Percentiles rank a stretch among this genome's conserved stretches.
Conservation (phyloP, 2,113 vertebrate genomes). For the Agapornis roseicollis region DNA sequence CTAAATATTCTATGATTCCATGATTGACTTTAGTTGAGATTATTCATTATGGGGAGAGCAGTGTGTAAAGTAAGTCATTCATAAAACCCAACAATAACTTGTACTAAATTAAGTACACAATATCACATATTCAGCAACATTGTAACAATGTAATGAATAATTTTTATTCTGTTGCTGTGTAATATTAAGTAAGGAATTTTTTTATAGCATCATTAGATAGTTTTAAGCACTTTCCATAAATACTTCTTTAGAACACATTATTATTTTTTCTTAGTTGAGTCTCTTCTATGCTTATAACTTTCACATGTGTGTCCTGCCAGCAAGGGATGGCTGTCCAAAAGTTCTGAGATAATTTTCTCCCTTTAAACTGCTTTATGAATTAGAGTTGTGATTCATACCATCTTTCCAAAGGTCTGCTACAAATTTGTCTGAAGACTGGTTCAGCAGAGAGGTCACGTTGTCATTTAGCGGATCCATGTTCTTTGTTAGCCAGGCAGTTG, state of each 20-base stretch:
- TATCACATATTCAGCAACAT: neutral
- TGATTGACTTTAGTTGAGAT: neutral
- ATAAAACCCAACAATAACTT: neutral
- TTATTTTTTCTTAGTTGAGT: neutral
- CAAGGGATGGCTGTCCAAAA: neutral
- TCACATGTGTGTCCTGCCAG: neutral
- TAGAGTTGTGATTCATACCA: constrained; percentile 66
- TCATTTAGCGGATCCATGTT: constrained; percentile 98
- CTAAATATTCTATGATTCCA: too few species aligned
- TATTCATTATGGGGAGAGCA: neutral
- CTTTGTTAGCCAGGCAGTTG: constrained; percentile 91
- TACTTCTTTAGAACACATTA: neutral
- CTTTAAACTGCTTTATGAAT: neutral
- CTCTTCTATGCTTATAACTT: neutral
- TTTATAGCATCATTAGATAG: neutral
- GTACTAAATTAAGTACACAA: neutral
- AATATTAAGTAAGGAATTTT: neutral
- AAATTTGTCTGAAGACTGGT: constrained; percentile 89
- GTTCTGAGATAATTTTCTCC: neutral
- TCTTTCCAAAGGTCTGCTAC: constrained; percentile 96
- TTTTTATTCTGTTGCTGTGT: neutral
- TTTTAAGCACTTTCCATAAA: neutral
- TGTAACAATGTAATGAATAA: neutral
- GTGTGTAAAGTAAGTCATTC: neutral
- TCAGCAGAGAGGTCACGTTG: constrained; percentile 89